A percentile compares a stretch with the other conserved stretches of the same genome.
Conservation (phyloP, 2,888 invertebrate genomes). For the Psococerastis gibbosa region DNA sequence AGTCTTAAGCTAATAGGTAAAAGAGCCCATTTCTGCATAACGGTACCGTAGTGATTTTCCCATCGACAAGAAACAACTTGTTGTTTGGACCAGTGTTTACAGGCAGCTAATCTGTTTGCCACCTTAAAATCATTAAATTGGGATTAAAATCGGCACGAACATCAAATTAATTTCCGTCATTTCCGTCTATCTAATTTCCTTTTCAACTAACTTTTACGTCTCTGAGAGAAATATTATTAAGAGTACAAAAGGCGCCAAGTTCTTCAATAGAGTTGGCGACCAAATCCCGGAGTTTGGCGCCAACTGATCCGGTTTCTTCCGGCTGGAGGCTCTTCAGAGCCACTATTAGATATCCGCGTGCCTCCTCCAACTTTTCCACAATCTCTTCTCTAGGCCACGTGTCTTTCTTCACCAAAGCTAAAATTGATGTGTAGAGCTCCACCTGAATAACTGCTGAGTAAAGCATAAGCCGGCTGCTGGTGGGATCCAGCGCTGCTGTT, state of each 20-base stretch:
- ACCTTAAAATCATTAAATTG: background rate
- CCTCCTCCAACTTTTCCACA: background rate
- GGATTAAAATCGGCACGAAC: too few species aligned
- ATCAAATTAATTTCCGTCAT: background rate
- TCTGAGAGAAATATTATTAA: background rate
- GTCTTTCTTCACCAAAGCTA: slow-evolving; percentile 18
- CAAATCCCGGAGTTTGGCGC: background rate
- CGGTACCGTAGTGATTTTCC: too few species aligned
- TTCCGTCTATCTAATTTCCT: background rate
- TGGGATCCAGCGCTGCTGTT: slow-evolving; percentile 23
- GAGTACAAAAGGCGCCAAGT: background rate
- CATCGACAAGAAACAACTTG: too few species aligned
- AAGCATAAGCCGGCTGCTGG: slow-evolving; percentile 34
- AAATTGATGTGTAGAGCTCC: slow-evolving; percentile 33
- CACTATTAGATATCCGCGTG: background rate
- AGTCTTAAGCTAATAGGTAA: too few species aligned
- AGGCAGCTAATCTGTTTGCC: too few species aligned
- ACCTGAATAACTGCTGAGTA: slow-evolving; percentile 60
- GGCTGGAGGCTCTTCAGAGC: slow-evolving; percentile 19
- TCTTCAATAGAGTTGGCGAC: background rate
- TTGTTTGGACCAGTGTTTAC: too few species aligned
- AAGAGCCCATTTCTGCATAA: too few species aligned
- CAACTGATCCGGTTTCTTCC: slow-evolving; percentile 19
- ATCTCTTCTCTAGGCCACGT: background rate
- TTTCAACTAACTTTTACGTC: background rate